A percentile compares a stretch with the other conserved stretches of the same genome.
Conservation (phyloP, 2,113 vertebrate species). For the Calonectris borealis region DNA sequence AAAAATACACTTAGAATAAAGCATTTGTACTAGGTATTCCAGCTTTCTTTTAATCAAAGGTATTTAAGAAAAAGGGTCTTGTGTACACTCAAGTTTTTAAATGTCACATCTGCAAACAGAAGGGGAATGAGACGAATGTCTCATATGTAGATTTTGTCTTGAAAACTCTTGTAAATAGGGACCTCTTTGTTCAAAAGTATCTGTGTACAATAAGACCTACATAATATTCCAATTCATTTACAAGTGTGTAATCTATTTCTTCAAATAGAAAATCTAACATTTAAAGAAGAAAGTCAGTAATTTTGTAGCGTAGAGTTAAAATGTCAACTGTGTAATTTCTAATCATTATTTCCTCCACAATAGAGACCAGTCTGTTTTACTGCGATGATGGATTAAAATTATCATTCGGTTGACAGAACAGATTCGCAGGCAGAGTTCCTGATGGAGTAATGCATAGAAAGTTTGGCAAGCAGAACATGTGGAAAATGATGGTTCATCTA, state of each 20-base stretch:
- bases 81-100: neutral
- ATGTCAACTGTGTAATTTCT: constrained; percentile 42
- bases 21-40: neutral
- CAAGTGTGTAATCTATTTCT: neutral
- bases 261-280: constrained; percentile 27
- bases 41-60: neutral
- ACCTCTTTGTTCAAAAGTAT: constrained; percentile 36
- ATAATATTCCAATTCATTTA: constrained; percentile 17
- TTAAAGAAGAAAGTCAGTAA: neutral
- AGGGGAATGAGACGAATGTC: neutral
- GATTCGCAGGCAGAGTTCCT: neutral
- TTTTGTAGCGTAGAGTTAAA: neutral
- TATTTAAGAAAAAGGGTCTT: neutral
- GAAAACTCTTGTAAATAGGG: constrained; percentile 10
- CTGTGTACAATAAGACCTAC: neutral
- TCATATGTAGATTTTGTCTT: neutral
- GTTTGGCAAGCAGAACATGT: neutral
- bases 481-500: constrained; percentile 26
- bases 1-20: neutral
- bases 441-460: neutral
- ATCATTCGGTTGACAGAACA: neutral
- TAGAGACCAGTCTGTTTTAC: constrained; percentile 5
- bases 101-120: neutral
- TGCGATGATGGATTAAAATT: neutral
- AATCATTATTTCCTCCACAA: constrained; percentile 22